Percentiles rank a stretch among this genome's conserved stretches.
phyloP scores from a whole-genome alignment of 2,113 vertebrate species.

The Cichladusa arquata region DNA sequence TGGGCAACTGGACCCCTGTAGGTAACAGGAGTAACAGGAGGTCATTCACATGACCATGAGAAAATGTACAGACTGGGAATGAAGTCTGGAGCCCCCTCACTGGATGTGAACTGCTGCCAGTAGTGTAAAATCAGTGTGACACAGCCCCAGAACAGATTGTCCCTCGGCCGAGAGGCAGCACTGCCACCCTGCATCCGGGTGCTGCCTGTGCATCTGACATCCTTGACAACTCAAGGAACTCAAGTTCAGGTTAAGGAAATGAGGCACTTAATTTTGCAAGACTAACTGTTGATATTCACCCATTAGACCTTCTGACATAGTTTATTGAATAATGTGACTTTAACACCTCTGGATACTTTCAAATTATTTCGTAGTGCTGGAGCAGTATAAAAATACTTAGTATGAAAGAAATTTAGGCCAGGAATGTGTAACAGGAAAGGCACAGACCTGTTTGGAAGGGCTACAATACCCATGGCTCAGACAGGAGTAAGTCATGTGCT shows the following conservation, averaged over 20 bases:
- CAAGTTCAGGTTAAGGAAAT: neutral
- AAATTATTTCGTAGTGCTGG: neutral
- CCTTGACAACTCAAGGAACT: neutral
- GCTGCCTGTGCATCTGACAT: neutral
- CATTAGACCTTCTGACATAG: neutral
- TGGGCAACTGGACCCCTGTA: neutral
- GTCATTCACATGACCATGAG: neutral
- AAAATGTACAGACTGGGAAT: neutral
- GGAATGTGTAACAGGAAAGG: neutral
- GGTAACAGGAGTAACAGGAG: neutral
- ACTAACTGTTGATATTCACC: neutral
- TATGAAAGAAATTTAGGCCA: neutral
- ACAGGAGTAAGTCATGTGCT: neutral
- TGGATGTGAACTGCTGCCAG: neutral
- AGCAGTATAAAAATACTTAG: neutral
- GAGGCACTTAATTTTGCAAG: neutral
- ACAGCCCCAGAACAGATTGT: accelerated
- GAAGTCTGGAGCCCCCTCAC: neutral
- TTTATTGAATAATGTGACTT: neutral
- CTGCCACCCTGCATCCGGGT: neutral
- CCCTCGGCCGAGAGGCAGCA: neutral
- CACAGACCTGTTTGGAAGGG: neutral
- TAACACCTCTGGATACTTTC: neutral
- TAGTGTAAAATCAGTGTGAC: neutral
- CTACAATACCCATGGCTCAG: neutral